These are phyloP conservation scores for Odontophorus gujanensis DNA, from an alignment of 2,113 vertebrate species.

Conservation along the genomic window DNA sequence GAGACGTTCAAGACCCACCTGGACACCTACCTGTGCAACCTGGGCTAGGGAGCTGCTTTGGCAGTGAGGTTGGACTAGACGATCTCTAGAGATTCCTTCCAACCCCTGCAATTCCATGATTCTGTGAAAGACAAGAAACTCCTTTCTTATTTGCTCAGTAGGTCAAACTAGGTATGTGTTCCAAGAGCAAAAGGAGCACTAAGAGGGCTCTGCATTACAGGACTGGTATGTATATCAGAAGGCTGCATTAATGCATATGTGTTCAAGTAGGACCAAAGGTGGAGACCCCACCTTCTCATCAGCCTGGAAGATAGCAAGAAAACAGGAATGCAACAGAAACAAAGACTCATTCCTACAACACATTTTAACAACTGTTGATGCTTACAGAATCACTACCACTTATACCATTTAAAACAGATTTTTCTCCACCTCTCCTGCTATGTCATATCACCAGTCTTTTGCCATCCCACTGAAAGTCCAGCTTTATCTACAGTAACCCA, in stretches of 20 bases:
- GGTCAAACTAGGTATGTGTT: not conserved
- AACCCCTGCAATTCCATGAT: too few species aligned
- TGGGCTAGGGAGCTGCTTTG: too few species aligned
- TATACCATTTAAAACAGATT: not conserved
- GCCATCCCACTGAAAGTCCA: not conserved
- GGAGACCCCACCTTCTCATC: not conserved
- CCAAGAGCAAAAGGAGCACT: not conserved
- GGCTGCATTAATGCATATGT: not conserved
- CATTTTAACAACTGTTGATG: not conserved
- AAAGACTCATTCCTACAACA: not conserved
- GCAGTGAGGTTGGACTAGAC: too few species aligned
- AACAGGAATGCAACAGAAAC: not conserved
- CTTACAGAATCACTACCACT: not conserved
- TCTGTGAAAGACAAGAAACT: not conserved
- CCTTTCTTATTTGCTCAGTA: not conserved
- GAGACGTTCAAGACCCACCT: too few species aligned
- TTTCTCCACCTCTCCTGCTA: not conserved
- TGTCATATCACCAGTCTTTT: not conserved
- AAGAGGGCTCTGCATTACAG: not conserved
- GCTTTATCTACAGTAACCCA: not conserved
- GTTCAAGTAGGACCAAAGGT: not conserved
- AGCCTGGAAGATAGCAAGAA: not conserved
- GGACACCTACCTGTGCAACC: too few species aligned
- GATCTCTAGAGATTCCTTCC: too few species aligned
- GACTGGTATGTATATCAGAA: not conserved